These are phyloP conservation scores for Yponomeuta malinellus DNA, from an alignment of 2,888 invertebrate genomes.

Conservation along the genomic window DNA sequence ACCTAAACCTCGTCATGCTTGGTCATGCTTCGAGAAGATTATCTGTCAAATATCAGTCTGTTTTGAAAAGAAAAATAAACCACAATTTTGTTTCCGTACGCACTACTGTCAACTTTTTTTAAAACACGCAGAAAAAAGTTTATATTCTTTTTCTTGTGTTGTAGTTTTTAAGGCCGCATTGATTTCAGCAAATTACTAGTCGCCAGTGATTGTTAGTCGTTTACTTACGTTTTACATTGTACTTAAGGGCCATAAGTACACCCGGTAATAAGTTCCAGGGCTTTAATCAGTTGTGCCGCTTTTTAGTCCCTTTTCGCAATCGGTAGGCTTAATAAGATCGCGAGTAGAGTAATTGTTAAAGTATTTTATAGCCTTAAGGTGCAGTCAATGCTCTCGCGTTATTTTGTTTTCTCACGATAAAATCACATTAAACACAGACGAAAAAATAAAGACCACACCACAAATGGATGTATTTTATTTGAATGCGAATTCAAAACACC, in stretches of 20 bases:
- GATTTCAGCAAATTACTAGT: conserved; percentile 68
- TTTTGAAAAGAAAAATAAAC: background rate
- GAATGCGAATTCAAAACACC: background rate
- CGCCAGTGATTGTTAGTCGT: conserved; percentile 56
- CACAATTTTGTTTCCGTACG: background rate
- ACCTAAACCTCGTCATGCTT: background rate
- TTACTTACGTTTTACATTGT: conserved; percentile 70
- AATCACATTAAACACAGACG: background rate
- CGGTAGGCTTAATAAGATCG: conserved; percentile 1
- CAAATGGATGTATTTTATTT: background rate
- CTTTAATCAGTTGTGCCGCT: conserved; percentile 61
- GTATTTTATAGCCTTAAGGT: background rate
- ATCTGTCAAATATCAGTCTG: background rate
- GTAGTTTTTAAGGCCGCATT: conserved; percentile 27
- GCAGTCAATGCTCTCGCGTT: background rate
- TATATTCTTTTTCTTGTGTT: background rate
- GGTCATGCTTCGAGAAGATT: background rate
- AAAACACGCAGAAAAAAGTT: background rate
- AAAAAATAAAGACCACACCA: background rate
- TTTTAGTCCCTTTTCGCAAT: conserved; percentile 30
- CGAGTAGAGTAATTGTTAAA: conserved; percentile 8
- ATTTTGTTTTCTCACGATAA: background rate
- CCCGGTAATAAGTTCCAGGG: conserved; percentile 24
- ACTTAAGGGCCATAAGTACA: conserved; percentile 68
- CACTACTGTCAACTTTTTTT: background rate